Conservation (phyloP, 2,888 invertebrate genomes). For the Ophion obscuratus region DNA sequence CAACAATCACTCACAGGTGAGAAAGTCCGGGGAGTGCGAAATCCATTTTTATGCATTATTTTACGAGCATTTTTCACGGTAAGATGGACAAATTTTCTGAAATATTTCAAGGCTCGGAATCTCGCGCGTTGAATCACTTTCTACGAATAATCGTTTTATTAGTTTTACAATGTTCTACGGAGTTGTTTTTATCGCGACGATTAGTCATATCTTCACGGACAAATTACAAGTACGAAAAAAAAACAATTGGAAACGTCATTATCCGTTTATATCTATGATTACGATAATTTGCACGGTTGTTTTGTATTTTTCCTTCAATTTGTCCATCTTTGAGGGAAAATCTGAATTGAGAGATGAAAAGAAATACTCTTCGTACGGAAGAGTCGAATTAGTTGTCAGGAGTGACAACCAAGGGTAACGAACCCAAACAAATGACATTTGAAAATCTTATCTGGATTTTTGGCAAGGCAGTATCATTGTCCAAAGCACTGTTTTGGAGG, state of each 20-base stretch:
- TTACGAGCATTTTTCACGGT: background rate
- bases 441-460: too few species aligned
- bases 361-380: background rate
- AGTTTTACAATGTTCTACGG: background rate
- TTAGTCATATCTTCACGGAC: background rate
- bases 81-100: background rate
- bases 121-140: background rate
- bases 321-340: background rate
- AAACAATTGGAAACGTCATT: background rate
- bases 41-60: conserved; percentile 1
- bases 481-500: too few species aligned
- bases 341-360: background rate
- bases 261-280: background rate
- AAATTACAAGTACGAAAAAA: background rate
- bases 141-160: background rate
- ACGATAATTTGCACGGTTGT: background rate
- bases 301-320: background rate
- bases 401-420: too few species aligned
- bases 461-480: too few species aligned
- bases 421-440: too few species aligned
- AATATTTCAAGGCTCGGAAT: background rate
- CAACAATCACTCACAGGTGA: background rate
- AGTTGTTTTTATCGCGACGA: background rate
- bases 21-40: background rate
- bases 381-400: background rate